Conservation (phyloP, 2,888 invertebrate genomes). For the Lasius platythorax region DNA sequence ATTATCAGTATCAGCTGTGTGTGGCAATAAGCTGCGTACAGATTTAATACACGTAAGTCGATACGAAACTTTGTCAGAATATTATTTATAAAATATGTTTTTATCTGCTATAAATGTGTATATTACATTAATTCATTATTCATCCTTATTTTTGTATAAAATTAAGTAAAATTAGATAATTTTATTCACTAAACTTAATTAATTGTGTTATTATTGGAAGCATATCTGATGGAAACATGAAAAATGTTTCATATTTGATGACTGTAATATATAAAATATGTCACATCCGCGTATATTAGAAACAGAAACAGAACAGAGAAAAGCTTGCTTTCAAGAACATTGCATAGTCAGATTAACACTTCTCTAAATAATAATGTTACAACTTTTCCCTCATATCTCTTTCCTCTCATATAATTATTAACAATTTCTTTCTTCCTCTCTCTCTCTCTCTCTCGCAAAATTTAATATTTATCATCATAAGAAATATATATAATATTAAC, state of each 20-base stretch:
- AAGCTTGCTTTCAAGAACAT: neutral
- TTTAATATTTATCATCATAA: slow-evolving; percentile 3
- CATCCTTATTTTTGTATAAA: neutral
- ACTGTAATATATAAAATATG: slow-evolving; percentile 7
- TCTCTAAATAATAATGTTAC: neutral
- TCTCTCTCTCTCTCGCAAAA: neutral
- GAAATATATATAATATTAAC: neutral
- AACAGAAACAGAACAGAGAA: neutral
- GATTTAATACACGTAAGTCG: slow-evolving; percentile 5
- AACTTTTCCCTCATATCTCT: neutral
- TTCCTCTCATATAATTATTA: neutral
- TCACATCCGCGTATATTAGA: neutral
- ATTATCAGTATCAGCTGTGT: slow-evolving; percentile 40
- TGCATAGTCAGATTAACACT: neutral
- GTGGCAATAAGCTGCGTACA: slow-evolving; percentile 17
- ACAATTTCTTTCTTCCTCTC: neutral
- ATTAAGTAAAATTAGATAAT: neutral
- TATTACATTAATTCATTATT: neutral
- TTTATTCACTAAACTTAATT: slow-evolving; percentile 6
- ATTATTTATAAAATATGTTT: neutral
- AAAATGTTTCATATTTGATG: neutral
- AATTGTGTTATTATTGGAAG: neutral
- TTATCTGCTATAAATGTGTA: neutral
- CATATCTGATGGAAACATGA: neutral
- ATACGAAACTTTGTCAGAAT: neutral